Percentiles rank a stretch among this genome's conserved stretches.
These are phyloP conservation scores for Antechinus flavipes DNA, from an alignment of 2,113 vertebrate species.

Conservation along the genomic window DNA sequence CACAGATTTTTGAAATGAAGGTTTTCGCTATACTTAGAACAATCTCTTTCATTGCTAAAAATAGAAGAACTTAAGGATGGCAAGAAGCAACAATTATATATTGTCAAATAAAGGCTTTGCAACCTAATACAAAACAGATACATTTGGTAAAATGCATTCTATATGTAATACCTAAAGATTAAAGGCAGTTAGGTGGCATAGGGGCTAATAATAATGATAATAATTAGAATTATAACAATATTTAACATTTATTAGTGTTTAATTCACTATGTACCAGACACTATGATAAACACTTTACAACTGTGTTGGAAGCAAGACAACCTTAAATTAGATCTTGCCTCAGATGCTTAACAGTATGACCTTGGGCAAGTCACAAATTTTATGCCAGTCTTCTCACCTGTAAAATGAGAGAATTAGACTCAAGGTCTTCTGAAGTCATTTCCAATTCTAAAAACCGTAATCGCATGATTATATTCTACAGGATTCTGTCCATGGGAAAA, in stretches of 20 bases:
- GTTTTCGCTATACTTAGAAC: background rate
- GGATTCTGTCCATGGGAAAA: background rate
- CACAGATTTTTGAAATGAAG: slow-evolving; percentile 28
- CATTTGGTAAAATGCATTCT: slow-evolving; percentile 35
- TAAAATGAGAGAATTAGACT: background rate
- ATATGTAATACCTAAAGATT: slow-evolving; percentile 9
- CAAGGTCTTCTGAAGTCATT: background rate
- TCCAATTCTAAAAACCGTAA: background rate
- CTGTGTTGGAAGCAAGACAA: background rate
- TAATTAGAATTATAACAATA: background rate
- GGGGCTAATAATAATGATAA: background rate
- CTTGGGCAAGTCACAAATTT: background rate
- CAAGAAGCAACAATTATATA: background rate
- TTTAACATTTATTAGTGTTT: background rate
- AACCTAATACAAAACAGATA: background rate
- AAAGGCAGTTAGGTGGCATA: background rate
- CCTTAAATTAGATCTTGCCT: background rate
- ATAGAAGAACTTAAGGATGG: slow-evolving; percentile 13
- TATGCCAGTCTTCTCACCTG: background rate
- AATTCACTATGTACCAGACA: background rate
- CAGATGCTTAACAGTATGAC: background rate
- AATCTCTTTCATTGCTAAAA: slow-evolving; percentile 26
- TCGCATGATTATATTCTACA: background rate
- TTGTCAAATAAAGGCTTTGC: background rate
- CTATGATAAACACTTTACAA: background rate